Percentiles rank a stretch among this genome's conserved stretches.
Conservation (phyloP, 2,113 vertebrate genomes). For the Bujurquina vittata region DNA sequence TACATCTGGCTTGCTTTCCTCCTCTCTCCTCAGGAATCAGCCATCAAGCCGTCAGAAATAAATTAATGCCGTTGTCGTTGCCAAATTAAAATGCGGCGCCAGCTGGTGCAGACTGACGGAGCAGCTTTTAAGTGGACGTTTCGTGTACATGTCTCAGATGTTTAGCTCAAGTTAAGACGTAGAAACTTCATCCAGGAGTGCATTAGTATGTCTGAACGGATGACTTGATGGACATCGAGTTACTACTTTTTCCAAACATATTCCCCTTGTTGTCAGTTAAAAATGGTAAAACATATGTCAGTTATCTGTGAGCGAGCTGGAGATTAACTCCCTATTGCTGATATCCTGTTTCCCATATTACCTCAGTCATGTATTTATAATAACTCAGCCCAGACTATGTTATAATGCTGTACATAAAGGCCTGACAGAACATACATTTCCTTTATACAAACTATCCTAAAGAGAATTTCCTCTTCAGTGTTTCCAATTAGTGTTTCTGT, state of each 20-base stretch:
- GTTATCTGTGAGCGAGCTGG: not conserved
- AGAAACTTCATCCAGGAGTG: slow-evolving; percentile 20
- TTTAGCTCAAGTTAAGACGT: slow-evolving; percentile 30
- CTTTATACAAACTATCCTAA: not conserved
- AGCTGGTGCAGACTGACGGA: slow-evolving; percentile 56
- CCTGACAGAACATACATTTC: not conserved
- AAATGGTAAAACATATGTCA: not conserved
- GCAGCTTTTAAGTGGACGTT: slow-evolving; percentile 28
- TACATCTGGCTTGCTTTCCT: slow-evolving; percentile 61
- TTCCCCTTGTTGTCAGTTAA: not conserved
- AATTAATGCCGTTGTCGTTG: slow-evolving; percentile 41
- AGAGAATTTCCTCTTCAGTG: not conserved
- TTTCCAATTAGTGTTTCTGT: slow-evolving; percentile 9
- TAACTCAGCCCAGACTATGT: not conserved
- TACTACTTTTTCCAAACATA: not conserved
- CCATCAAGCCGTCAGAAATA: slow-evolving; percentile 56
- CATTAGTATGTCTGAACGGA: not conserved
- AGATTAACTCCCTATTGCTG: not conserved
- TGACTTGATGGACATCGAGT: not conserved
- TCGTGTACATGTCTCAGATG: slow-evolving; percentile 9
- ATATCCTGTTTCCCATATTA: not conserved
- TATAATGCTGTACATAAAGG: not conserved
- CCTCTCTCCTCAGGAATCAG: slow-evolving; percentile 41
- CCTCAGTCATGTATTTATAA: not conserved
- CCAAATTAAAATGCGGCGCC: slow-evolving; percentile 66